phyloP scores from a whole-genome alignment of 1,140 invertebrate genomes.

The Bacillus rossius region DNA sequence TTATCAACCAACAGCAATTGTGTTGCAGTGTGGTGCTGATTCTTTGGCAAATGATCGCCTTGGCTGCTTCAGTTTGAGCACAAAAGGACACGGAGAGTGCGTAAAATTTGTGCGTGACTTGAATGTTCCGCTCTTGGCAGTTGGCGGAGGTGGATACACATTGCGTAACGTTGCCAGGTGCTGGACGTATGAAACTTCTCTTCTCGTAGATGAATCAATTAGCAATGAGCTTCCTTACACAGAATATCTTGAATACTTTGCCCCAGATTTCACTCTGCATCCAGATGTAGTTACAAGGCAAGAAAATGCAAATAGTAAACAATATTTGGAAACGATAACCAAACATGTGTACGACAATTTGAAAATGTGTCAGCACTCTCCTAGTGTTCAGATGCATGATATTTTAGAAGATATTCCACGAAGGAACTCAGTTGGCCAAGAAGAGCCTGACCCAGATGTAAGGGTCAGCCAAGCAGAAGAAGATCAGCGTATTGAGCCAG shows the following conservation, averaged over 20 bases:
- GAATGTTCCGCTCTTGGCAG: conserved; percentile 88
- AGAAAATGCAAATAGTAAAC: conserved; percentile 90
- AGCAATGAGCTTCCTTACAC: conserved; percentile 89
- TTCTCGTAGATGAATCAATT: conserved; percentile 86
- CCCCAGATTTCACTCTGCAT: conserved; percentile 90
- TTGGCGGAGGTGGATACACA: conserved; percentile 97
- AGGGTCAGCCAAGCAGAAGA: conserved; percentile 71
- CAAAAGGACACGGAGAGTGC: conserved; percentile 92
- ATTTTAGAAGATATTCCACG: conserved; percentile 61
- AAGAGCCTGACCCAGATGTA: conserved; percentile 77
- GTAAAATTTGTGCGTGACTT: conserved; percentile 94
- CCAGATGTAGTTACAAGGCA: conserved; percentile 78
- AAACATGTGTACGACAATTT: conserved; percentile 82
- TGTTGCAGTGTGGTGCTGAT: conserved; percentile 97
- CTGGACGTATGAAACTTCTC: conserved; percentile 98
- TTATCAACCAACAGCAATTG: conserved; percentile 94
- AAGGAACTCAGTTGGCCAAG: conserved; percentile 39
- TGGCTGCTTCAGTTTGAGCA: conserved; percentile 84
- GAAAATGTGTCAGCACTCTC: conserved; percentile 84
- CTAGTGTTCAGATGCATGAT: conserved; percentile 90
- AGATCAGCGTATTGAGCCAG: conserved; percentile 79
- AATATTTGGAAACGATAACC: conserved; percentile 84
- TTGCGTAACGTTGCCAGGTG: conserved; percentile 95
- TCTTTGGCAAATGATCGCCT: conserved; percentile 92
- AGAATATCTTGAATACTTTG: conserved; percentile 94